phyloP scores from a whole-genome alignment of 1,140 invertebrate species.

The Drosophila subobscura region DNA sequence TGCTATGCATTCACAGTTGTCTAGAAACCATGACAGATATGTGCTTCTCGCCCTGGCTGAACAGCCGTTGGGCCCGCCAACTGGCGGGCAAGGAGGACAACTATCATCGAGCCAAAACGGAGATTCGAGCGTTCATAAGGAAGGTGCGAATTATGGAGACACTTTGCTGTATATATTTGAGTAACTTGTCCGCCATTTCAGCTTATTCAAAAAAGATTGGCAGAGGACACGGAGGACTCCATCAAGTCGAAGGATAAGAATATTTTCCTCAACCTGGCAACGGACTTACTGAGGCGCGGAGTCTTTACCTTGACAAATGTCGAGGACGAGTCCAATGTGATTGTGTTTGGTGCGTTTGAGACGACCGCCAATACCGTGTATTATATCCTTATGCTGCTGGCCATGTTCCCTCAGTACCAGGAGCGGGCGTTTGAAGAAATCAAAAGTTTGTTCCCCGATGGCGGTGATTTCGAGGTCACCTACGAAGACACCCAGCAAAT shows the following conservation, averaged over 20 bases:
- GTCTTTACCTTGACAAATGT: constrained; percentile 68
- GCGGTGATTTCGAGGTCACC: constrained; percentile 83
- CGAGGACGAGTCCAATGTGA: constrained; percentile 72
- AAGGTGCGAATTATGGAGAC: constrained; percentile 24
- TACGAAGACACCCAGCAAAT: constrained; percentile 86
- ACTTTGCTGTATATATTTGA: background rate
- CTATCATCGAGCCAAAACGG: constrained; percentile 52
- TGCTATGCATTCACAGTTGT: constrained; percentile 62
- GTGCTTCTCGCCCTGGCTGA: constrained; percentile 74
- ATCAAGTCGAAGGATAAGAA: constrained; percentile 48
- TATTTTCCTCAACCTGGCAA: constrained; percentile 66
- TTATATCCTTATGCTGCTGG: constrained; percentile 65
- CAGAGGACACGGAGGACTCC: constrained; percentile 20
- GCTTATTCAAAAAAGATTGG: constrained; percentile 60
- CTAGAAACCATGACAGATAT: constrained; percentile 76
- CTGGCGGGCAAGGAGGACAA: constrained; percentile 49
- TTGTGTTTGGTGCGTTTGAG: constrained; percentile 78
- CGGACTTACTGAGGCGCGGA: constrained; percentile 58
- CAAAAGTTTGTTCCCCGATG: constrained; percentile 85
- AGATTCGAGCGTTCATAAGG: constrained; percentile 64
- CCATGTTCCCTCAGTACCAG: constrained; percentile 84
- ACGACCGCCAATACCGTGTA: constrained; percentile 74
- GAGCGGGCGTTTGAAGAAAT: constrained; percentile 87
- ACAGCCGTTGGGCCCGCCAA: constrained; percentile 33
- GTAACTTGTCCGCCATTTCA: background rate